Percentiles rank a stretch among this genome's conserved stretches.
phyloP scores from a whole-genome alignment of 2,113 vertebrate species.

The Amazona guildingii region DNA sequence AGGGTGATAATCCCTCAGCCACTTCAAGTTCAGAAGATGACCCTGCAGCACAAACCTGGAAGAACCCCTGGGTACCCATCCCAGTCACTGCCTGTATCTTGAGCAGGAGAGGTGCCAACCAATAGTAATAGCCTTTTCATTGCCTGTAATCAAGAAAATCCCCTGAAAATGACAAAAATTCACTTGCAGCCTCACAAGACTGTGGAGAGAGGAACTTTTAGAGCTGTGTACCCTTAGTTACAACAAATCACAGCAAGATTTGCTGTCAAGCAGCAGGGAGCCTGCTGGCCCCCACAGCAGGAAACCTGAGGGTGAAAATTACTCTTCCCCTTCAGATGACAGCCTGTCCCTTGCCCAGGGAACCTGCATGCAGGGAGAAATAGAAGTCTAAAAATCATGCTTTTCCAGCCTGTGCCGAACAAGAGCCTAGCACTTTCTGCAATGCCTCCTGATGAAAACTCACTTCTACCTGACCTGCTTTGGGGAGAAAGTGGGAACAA shows the following conservation, averaged over 20 bases:
- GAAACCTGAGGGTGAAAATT: background rate
- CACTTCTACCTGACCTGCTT: background rate
- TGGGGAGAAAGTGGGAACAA: background rate
- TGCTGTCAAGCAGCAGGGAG: background rate
- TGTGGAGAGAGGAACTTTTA: background rate
- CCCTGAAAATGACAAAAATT: background rate
- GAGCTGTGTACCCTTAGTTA: background rate
- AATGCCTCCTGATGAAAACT: background rate
- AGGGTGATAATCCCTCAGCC: background rate
- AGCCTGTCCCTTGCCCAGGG: background rate
- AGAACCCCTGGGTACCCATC: background rate
- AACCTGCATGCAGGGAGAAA: background rate
- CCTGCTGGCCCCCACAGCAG: accelerated
- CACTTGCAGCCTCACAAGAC: background rate
- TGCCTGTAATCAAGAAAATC: background rate
- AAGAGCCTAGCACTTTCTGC: background rate
- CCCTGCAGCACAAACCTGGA: background rate
- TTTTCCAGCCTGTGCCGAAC: background rate
- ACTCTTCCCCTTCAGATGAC: background rate
- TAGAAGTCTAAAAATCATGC: background rate
- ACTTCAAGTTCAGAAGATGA: slow-evolving; percentile 13
- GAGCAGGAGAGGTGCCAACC: background rate
- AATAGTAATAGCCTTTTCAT: background rate
- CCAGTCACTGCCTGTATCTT: background rate
- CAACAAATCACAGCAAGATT: background rate